Evolutionary conservation across 2,888 invertebrate species (phyloP), one percentile per base, ranked within the genome.

Genomic region (Julus scandinavius): DNA sequence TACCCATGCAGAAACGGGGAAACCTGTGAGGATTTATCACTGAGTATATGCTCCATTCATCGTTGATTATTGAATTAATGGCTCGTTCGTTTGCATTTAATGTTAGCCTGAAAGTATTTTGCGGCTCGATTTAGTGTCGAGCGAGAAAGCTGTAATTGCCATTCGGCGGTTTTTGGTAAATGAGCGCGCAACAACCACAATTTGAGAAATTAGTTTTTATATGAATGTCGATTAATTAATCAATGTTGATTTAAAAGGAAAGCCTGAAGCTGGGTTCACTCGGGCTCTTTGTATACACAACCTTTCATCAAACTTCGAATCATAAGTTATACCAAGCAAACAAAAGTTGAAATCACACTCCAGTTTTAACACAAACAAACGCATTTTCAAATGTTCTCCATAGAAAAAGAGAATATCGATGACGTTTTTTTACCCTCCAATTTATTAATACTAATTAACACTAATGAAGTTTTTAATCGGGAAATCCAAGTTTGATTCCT

Each of bases 171-270:
- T 80, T 80, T 80, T 80, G 80, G 80, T 80, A 80, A 80, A 80
- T 80, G 20, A 29, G 80, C 80, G 80, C 38, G 80, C 80, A 80
- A 80, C 80, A 38, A 80, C 80, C 80, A 80, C 80, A 80, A 80
- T 80, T 80, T 80, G 80, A 80, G 80, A 80, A 80, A 80, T 80
- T 29, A 80, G 29, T 80, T 80, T 80, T 80, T 80, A 80, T 80
- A 80, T 80, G 80, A 80, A 80, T 80, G 80, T 80, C 80, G 80
- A 80, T 80, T 80, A 80, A 80, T 80, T 80, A 80, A 80, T 80
- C 80, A 80, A 80, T 80, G 80, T 38, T 80, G 80, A 80, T 80
- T 80, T 80, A 80, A 80, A 80, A 80, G 38, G 38, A 80, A 38
- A 80, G 20, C 29, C 80, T 4, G 29, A 80, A 29, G 29, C 80